Evolutionary conservation across 1,140 invertebrate genomes (phyloP).

Genomic region (Ips typographus): DNA sequence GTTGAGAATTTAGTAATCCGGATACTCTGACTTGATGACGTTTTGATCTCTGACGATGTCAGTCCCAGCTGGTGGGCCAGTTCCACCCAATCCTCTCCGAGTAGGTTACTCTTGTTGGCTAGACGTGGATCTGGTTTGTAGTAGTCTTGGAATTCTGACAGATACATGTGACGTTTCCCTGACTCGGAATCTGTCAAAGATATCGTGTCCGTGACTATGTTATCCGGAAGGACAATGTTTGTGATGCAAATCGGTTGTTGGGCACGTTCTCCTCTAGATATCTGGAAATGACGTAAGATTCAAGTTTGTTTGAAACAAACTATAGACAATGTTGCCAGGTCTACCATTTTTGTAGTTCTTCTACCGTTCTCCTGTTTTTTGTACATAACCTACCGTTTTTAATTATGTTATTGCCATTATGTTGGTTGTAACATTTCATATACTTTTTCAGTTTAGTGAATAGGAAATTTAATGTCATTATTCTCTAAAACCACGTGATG

Average conservation of each 20-base stretch:
- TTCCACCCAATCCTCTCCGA: slow-evolving; percentile 90
- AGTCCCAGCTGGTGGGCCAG: slow-evolving; percentile 84
- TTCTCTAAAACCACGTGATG: too few relatives aligned
- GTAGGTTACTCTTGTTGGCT: slow-evolving; percentile 87
- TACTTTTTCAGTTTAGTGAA: too few relatives aligned
- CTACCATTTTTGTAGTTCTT: too few relatives aligned
- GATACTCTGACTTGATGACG: slow-evolving; percentile 83
- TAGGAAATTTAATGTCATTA: too few relatives aligned
- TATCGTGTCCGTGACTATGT: slow-evolving; percentile 63
- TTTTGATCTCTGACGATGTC: slow-evolving; percentile 78
- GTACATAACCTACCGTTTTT: too few relatives aligned
- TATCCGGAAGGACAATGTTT: slow-evolving; percentile 91
- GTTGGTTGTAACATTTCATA: too few relatives aligned
- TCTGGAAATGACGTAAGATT: slow-evolving; percentile 45
- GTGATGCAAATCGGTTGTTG: slow-evolving; percentile 96
- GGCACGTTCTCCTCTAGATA: slow-evolving; percentile 87
- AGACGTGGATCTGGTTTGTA: slow-evolving; percentile 66
- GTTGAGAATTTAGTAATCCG: slow-evolving; percentile 49
- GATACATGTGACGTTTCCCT: slow-evolving; percentile 50
- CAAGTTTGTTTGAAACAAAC: slow-evolving; percentile 4
- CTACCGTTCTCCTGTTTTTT: too few relatives aligned
- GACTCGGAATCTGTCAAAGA: slow-evolving; percentile 49
- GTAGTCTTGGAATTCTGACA: slow-evolving; percentile 62
- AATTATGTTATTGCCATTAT: too few relatives aligned
- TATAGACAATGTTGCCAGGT: too few relatives aligned